Conservation (phyloP, 2,797 vertebrate genomes). For the Epinephelus awoara region DNA sequence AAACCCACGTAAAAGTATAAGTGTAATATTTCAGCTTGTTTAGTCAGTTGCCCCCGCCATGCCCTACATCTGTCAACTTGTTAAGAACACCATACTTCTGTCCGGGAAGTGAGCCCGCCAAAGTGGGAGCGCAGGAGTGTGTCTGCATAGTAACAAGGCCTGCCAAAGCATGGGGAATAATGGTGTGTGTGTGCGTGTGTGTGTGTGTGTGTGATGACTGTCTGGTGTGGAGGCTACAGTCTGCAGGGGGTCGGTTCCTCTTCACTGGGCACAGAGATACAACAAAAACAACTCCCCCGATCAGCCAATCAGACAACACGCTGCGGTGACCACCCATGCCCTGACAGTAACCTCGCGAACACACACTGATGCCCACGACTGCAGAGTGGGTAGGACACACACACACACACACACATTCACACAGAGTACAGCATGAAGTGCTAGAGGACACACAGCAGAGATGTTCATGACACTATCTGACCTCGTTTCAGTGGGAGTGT, state of each 20-base stretch:
- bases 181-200: slow-evolving; percentile 28
- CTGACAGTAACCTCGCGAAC: slow-evolving; percentile 58
- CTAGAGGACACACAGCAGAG: slow-evolving; percentile 63
- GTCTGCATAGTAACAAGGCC: slow-evolving; percentile 76
- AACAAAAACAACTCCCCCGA: slow-evolving; percentile 68
- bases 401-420: not conserved
- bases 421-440: slow-evolving; percentile 40
- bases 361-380: slow-evolving; percentile 23
- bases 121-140: slow-evolving; percentile 56
- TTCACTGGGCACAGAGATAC: slow-evolving; percentile 71
- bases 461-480: slow-evolving; percentile 66
- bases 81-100: slow-evolving; percentile 57
- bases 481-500: slow-evolving; percentile 67
- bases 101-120: slow-evolving; percentile 42
- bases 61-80: slow-evolving; percentile 74
- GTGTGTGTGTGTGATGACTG: slow-evolving; percentile 55
- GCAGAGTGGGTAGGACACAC: slow-evolving; percentile 17
- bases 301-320: slow-evolving; percentile 71
- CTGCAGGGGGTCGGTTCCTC: slow-evolving; percentile 79
- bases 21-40: slow-evolving; percentile 34
- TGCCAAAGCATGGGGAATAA: slow-evolving; percentile 52
- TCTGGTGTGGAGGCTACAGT: slow-evolving; percentile 69
- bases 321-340: slow-evolving; percentile 64
- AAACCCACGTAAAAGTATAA: slow-evolving; percentile 29
- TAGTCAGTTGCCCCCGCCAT: slow-evolving; percentile 37